Percentiles rank a stretch among this genome's conserved stretches.
Conservation (phyloP, 1,140 invertebrate genomes). For the Marisa cornuarietis region DNA sequence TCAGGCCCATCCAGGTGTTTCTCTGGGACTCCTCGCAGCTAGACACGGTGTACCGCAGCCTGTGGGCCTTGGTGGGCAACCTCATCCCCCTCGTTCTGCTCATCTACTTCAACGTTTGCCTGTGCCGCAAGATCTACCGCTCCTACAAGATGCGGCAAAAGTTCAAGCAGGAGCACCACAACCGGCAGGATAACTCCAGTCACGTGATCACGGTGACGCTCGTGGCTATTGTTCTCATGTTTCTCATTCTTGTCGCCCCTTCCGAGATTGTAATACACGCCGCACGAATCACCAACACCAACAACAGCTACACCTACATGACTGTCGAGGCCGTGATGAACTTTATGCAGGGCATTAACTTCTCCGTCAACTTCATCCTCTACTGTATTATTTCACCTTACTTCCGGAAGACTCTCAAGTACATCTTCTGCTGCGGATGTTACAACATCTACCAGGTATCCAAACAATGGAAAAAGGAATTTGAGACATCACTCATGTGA, state of each 20-base stretch:
- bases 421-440: slow-evolving; percentile 55
- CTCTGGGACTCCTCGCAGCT: slow-evolving; percentile 23
- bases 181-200: slow-evolving; percentile 34
- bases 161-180: slow-evolving; percentile 44
- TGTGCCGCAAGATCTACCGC: slow-evolving; percentile 58
- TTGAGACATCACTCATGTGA: slow-evolving; percentile 41
- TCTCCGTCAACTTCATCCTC: slow-evolving; percentile 59
- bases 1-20: slow-evolving; percentile 12
- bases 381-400: slow-evolving; percentile 60
- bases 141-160: slow-evolving; percentile 57
- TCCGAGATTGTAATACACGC: slow-evolving; percentile 59
- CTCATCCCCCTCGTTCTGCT: slow-evolving; percentile 59
- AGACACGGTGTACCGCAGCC: slow-evolving; percentile 54
- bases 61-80: slow-evolving; percentile 63
- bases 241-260: slow-evolving; percentile 62
- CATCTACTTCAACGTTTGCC: slow-evolving; percentile 57
- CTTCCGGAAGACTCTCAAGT: slow-evolving; percentile 53
- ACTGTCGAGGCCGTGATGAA: slow-evolving; percentile 57
- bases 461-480: slow-evolving; percentile 44
- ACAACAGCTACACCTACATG: slow-evolving; percentile 43
- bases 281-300: slow-evolving; percentile 41
- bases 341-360: slow-evolving; percentile 61
- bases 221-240: slow-evolving; percentile 62
- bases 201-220: slow-evolving; percentile 60
- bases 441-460: slow-evolving; percentile 42